Evolutionary conservation across 35 echinoderm and acorn worm species (phyloP).

Genomic region (Eucidaris tribuloides): DNA sequence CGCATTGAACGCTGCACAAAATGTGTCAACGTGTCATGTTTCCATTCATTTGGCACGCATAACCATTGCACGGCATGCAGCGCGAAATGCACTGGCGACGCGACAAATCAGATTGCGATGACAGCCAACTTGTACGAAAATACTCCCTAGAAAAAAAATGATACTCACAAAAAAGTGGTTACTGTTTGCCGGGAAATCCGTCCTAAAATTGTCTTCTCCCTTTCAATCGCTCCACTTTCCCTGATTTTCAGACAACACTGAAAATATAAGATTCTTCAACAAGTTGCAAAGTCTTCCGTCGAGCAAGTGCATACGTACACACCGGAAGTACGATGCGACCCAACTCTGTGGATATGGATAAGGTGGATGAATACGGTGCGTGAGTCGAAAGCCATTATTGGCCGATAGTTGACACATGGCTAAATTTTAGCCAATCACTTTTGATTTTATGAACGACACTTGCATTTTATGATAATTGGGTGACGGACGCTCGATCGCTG

Average conservation of each 20-base stretch:
- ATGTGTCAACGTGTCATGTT: too few relatives aligned
- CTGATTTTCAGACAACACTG: constrained; percentile 45
- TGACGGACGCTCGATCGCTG: too few relatives aligned
- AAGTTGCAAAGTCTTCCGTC: neutral
- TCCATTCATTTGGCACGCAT: too few relatives aligned
- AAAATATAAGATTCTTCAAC: constrained; percentile 23
- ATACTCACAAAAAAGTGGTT: constrained; percentile 84
- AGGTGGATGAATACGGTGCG: too few relatives aligned
- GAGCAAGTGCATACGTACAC: constrained; percentile 22
- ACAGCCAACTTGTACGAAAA: too few relatives aligned
- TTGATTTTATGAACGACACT: neutral
- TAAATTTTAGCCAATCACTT: constrained; percentile 3
- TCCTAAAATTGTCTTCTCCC: constrained; percentile 67
- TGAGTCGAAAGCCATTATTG: neutral
- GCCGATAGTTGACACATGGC: constrained; percentile 28
- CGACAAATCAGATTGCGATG: too few relatives aligned
- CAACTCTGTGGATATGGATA: neutral
- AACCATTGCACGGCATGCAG: too few relatives aligned
- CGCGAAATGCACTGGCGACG: too few relatives aligned
- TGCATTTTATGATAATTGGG: too few relatives aligned
- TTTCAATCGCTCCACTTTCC: constrained; percentile 71
- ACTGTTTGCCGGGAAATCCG: constrained; percentile 94
- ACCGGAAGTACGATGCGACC: neutral
- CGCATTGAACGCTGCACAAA: too few relatives aligned
- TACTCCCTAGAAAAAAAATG: too few relatives aligned